These are phyloP conservation scores for Danionella cerebrum DNA, from an alignment of 2,113 vertebrate species.

Conservation along the genomic window DNA sequence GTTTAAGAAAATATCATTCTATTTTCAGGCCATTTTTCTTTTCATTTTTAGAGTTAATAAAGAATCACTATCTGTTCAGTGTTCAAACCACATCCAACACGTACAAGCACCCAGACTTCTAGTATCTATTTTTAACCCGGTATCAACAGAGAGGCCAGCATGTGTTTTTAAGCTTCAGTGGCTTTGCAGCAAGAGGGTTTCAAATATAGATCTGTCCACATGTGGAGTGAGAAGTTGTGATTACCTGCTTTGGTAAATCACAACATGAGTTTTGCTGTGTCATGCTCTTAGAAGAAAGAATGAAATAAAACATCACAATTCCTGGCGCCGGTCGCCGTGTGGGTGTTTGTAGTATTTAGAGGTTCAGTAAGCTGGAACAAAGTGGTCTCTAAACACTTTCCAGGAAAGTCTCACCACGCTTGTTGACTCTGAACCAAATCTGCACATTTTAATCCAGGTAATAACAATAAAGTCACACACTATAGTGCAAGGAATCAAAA, in stretches of 20 bases:
- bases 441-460: not conserved
- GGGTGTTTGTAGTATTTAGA: not conserved
- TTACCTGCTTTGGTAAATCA: conserved; percentile 27
- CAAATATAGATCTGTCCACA: conserved; percentile 9
- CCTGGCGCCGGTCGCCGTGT: not conserved
- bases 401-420: not conserved
- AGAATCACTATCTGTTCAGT: conserved; percentile 41
- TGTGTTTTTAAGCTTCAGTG: conserved; percentile 43
- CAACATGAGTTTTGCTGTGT: not conserved
- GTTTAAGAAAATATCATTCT: conserved; percentile 46
- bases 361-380: not conserved
- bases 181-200: conserved; percentile 31
- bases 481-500: not conserved
- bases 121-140: conserved; percentile 55
- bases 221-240: conserved; percentile 30
- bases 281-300: not conserved
- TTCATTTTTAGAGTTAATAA: conserved; percentile 48
- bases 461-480: not conserved
- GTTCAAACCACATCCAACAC: conserved; percentile 45
- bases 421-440: not conserved
- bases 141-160: conserved; percentile 42
- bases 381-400: not conserved
- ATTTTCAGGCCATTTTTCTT: conserved; percentile 45
- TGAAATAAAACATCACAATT: not conserved
- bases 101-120: not conserved